Base-by-base conservation (phyloP, 2,797 vertebrate genomes). In the Mormyrops boulengeri region DNA sequence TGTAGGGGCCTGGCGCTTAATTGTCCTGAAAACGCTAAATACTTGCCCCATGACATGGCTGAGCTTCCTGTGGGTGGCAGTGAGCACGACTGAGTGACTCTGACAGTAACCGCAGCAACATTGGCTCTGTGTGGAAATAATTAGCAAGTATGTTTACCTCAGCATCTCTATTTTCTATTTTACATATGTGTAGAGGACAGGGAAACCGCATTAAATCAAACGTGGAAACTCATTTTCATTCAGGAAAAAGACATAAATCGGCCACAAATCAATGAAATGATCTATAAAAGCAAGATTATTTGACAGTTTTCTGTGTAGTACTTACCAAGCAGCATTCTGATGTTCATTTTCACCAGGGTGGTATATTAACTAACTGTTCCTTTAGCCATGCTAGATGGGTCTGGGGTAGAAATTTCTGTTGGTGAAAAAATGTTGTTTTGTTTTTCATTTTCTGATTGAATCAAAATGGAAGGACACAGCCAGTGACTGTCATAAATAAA, bases 401-500 rank as follows among this genome's bases (percentile, higher is more conserved):
- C 66, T 34, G 4, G 66, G 26, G 26, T 19, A 41, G 34, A 41
- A 77, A 38, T 41, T 77, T 77, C 34, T 6, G 34, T 19, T 38
- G 73, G 73, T 14, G 2, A 60, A 44, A 80, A 41, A 80, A 41
- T 44, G 2, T 19, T 44, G 34, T 80, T 80, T 80, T 69, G 34
- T 80, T 80, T 80, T 80, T 80, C 14, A 44, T 80, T 44, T 44
- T 80, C 34, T 77, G 69, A 77, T 77, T 38, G 38, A 41, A 77
- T 80, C 38, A 44, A 19, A 80, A 80, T 17, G 38, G 34, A 80
- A 80, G 34, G 73, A 80, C 73, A 80, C 14, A 14, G 34, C 34
- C 73, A 41, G 34, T 80, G 73, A 80, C 38, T 44, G 73, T 80
- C 73, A 80, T 80, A 80, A 80, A 80, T n/a, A 80, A 80, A 80